Conservation (phyloP, 2,113 vertebrate species). For the Thunnus maccoyii region DNA sequence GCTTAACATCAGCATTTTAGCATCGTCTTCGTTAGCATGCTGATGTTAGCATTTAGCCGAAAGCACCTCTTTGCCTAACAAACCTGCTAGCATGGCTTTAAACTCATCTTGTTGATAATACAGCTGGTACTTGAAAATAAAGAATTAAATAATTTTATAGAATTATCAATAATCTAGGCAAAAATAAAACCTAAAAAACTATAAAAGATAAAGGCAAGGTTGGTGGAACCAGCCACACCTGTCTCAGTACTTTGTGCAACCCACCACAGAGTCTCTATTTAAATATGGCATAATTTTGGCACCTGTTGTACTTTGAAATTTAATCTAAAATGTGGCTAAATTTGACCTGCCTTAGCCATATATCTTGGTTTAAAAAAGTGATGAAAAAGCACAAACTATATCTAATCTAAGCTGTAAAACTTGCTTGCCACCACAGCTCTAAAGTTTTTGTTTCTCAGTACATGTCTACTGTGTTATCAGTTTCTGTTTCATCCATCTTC, state of each 20-base stretch:
- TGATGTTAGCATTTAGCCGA: neutral
- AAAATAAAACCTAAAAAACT: too few relatives aligned
- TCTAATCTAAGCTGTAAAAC: neutral
- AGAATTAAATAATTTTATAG: neutral
- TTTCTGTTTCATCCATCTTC: neutral
- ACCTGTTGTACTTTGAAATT: neutral
- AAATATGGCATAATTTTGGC: neutral
- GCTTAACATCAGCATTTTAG: neutral
- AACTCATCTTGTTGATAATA: neutral
- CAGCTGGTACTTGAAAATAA: neutral
- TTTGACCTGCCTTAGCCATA: neutral
- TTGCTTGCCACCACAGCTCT: neutral
- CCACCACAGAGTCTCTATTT: neutral
- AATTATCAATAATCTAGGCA: neutral
- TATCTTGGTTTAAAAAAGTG: neutral
- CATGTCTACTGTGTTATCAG: constrained; percentile 16
- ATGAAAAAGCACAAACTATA: neutral
- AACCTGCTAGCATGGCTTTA: neutral
- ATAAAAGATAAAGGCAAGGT: neutral
- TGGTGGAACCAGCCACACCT: too few relatives aligned
- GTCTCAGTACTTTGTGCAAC: neutral
- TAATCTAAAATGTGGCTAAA: neutral
- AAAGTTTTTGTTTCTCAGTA: constrained; percentile 3
- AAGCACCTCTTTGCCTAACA: neutral
- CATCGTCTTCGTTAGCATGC: neutral